A percentile compares a stretch with the other conserved stretches of the same genome.
phyloP scores from a whole-genome alignment of 2,888 invertebrate genomes.

The Apoderus coryli region DNA sequence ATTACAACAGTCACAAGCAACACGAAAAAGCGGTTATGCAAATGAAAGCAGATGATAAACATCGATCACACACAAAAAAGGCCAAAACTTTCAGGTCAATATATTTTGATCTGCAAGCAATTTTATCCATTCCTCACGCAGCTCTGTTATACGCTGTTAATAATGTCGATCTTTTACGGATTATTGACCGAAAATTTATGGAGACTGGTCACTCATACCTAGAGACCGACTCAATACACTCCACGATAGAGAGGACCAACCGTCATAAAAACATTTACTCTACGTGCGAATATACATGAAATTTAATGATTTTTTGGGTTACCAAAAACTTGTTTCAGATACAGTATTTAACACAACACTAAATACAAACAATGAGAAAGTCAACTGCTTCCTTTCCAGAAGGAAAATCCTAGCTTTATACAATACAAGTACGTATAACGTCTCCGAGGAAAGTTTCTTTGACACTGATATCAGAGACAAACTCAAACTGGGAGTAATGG shows the following conservation, averaged over 20 bases:
- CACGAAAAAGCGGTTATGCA: conserved; percentile 10
- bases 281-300: conserved; percentile 6
- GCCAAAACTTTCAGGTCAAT: conserved; percentile 7
- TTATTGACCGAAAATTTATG: conserved; percentile 2
- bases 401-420: conserved; percentile 6
- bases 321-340: conserved; percentile 7
- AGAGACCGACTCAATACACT: conserved; percentile 8
- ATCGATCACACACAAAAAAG: conserved; percentile 9
- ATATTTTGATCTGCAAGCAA: conserved; percentile 6
- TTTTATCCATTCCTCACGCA: conserved; percentile 7
- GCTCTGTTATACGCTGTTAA: conserved; percentile 16
- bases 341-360: conserved; percentile 9
- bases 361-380: conserved; percentile 7
- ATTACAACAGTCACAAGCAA: conserved; percentile 10
- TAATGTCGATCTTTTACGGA: conserved; percentile 11
- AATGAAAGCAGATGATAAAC: conserved; percentile 13
- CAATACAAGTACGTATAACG: too few relatives aligned
- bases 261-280: conserved; percentile 8
- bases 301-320: conserved; percentile 5
- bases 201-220: conserved; percentile 4
- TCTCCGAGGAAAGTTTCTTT: conserved; percentile 7
- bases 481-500: conserved; percentile 8
- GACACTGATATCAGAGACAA: too few relatives aligned
- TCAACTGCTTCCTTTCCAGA: conserved; percentile 8
- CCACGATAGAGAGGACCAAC: conserved; percentile 9